Conservation (phyloP, 2,113 vertebrate genomes). For the Tricholaema leucomelas region DNA sequence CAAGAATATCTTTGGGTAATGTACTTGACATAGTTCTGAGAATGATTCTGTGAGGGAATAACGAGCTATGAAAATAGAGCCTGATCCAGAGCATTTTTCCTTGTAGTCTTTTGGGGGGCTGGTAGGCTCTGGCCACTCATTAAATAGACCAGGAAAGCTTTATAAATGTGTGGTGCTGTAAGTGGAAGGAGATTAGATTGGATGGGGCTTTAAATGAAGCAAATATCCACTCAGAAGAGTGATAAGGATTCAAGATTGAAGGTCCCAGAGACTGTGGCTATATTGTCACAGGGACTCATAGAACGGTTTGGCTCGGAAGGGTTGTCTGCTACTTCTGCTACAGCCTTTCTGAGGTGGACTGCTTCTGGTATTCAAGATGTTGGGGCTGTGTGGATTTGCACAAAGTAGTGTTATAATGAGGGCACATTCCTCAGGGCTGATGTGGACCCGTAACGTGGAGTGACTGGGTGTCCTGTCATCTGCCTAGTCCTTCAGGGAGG, state of each 20-base stretch:
- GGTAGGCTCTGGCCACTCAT: neutral
- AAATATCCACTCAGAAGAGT: neutral
- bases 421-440: too few relatives aligned
- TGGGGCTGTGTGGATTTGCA: too few relatives aligned
- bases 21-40: conserved; percentile 18
- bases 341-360: too few relatives aligned
- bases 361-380: too few relatives aligned
- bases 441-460: too few relatives aligned
- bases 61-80: conserved; percentile 17
- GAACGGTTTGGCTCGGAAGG: too few relatives aligned
- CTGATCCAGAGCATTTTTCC: conserved; percentile 1
- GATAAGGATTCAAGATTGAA: neutral
- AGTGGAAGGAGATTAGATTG: conserved; percentile 6
- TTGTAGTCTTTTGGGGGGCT: neutral
- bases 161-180: neutral
- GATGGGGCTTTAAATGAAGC: neutral
- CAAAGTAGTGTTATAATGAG: too few relatives aligned
- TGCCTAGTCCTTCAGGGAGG: too few relatives aligned
- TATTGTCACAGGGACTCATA: neutral
- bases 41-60: conserved; percentile 33
- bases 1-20: conserved; percentile 23
- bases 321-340: neutral
- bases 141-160: conserved; percentile 8
- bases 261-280: neutral
- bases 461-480: too few relatives aligned